Percentiles rank a stretch among this genome's conserved stretches.
Conservation (phyloP, 2,888 invertebrate genomes). For the Agrypnus murinus region DNA sequence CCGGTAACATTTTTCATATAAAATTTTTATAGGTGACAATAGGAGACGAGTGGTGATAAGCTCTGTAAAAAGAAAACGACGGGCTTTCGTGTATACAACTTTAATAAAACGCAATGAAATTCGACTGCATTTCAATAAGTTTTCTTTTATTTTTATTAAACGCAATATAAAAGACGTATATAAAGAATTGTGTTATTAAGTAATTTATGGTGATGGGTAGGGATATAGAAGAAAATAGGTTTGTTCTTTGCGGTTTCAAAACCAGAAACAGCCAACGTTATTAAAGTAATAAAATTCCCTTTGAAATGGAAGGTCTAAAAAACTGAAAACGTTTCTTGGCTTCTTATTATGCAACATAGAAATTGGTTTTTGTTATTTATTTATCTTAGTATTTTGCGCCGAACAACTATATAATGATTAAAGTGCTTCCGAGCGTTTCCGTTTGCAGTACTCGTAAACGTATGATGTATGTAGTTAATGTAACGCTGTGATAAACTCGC, state of each 20-base stretch:
- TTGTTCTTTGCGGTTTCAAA: not conserved
- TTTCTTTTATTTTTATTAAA: not conserved
- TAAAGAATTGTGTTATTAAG: conserved; percentile 2
- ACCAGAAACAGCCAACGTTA: not conserved
- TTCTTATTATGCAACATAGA: conserved; percentile 1
- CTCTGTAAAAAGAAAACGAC: not conserved
- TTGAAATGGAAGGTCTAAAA: not conserved
- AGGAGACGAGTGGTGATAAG: not conserved
- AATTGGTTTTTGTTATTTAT: too few relatives aligned
- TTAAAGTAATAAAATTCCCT: conserved; percentile 6
- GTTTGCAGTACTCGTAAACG: too few relatives aligned
- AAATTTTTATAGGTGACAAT: conserved; percentile 6
- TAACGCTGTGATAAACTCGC: too few relatives aligned
- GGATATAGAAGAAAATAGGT: not conserved
- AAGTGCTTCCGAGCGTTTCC: too few relatives aligned
- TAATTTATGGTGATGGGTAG: not conserved
- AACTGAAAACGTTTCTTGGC: not conserved
- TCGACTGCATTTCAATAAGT: not conserved
- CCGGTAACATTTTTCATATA: not conserved
- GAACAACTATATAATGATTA: too few relatives aligned
- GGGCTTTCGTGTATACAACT: not conserved
- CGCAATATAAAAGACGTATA: not conserved
- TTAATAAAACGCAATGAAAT: not conserved
- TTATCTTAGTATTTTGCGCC: too few relatives aligned
- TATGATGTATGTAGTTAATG: too few relatives aligned